These are phyloP conservation scores for Aspiorhynchus laticeps DNA, from an alignment of 2,113 vertebrate genomes.

Conservation along the genomic window DNA sequence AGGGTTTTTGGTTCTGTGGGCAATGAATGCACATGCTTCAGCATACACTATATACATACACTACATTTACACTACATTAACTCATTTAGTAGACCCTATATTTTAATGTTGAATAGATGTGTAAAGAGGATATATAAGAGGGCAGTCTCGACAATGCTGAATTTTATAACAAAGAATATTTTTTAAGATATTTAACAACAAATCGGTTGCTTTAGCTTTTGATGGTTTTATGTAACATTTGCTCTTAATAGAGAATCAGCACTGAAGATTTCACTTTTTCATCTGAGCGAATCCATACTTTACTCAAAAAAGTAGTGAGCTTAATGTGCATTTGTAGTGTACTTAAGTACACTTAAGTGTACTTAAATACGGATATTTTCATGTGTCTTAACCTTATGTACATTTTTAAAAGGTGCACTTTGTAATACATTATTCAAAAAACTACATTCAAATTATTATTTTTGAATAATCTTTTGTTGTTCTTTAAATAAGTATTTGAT, in stretches of 20 bases:
- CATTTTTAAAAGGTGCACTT: no score
- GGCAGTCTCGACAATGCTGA: background rate
- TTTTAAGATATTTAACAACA: background rate
- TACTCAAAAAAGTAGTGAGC: no score
- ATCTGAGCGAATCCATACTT: background rate
- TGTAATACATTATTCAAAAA: no score
- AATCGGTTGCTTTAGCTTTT: background rate
- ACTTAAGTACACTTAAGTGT: background rate
- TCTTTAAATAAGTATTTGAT: no score
- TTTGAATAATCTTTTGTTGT: no score
- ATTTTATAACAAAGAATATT: background rate
- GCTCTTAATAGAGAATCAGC: background rate
- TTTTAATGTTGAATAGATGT: background rate
- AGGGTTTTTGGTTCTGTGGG: background rate
- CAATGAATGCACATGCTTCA: no score
- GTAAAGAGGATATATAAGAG: background rate
- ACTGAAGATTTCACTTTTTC: background rate
- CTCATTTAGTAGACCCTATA: background rate
- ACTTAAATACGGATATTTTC: no score
- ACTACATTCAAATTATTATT: no score
- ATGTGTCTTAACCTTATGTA: no score
- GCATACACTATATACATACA: background rate
- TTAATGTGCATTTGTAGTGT: no score
- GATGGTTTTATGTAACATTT: background rate
- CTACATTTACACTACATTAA: background rate